Evolutionary conservation across 2,113 vertebrate genomes (phyloP), one percentile per base, ranked within the genome.

Genomic region (Egretta garzetta): DNA sequence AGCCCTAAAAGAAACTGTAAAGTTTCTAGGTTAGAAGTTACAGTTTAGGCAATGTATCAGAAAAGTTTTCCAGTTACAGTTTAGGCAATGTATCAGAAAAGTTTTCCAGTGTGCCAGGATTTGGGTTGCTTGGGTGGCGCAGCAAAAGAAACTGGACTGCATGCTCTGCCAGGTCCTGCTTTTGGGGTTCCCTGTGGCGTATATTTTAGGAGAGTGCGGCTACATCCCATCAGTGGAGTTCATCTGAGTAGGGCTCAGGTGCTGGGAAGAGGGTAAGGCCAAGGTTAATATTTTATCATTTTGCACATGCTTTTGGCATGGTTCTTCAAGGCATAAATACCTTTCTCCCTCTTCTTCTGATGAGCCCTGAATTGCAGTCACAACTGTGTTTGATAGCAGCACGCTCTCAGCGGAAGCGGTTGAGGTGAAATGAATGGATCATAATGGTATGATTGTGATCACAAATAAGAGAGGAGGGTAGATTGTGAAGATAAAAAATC

Each of bases 321-420:
- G 47, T 41, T 86, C 26, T 85, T 66, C 16, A 41, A 60, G 62
- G 15, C 22, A 21, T 12, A 30, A 73, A 58, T 28, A 37, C 28
- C 30, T 82, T 71, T 87, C 41, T 87, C 6, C 16, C 15, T 72
- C 28, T 24, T 67, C 41, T 79, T 80, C 56, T 71, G 55, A 16
- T 14, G 37, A 87, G 20, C 53, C 52, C 63, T 22, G 33, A 73
- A 30, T 16, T 73, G 45, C 43, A 58, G n/a, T 47, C 85, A 43
- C 52, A 59, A 7, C 45, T 26, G n/a, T 26, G 4, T 76, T n/a
- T 43, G 75, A 72, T 27, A 85, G 63, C 93, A 86, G 68, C 14
- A 8, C 5, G 3, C 24, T 86, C 49, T 60, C 62, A 68, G 83
- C 1, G 1, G 82, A 74, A 74, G 49, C 0, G 0, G 45, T 16